These are phyloP conservation scores for Thera britannica DNA, from an alignment of 2,888 invertebrate genomes.

Conservation along the genomic window DNA sequence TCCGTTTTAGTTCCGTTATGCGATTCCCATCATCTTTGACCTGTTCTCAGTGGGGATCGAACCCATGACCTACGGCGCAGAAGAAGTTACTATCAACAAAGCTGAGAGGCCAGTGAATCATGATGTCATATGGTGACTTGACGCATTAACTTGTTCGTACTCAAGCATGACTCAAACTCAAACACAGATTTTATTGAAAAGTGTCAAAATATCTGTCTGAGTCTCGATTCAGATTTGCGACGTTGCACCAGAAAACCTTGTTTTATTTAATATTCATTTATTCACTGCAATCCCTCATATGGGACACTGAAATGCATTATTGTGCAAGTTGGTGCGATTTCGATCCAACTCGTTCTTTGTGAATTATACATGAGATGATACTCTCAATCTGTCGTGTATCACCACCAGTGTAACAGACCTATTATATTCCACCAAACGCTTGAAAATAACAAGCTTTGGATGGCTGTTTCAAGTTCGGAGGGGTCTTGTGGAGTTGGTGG, in stretches of 20 bases:
- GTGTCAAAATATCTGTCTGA: too few species aligned
- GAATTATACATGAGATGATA: constrained; percentile 79
- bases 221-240: background rate
- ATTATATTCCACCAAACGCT: constrained; percentile 13
- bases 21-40: too few species aligned
- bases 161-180: too few species aligned
- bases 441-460: constrained; percentile 9
- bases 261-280: constrained; percentile 64
- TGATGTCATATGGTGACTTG: too few species aligned
- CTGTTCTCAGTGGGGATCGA: too few species aligned
- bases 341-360: constrained; percentile 67
- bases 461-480: background rate
- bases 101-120: too few species aligned
- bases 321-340: constrained; percentile 52
- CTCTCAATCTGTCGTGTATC: constrained; percentile 71
- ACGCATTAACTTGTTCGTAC: too few species aligned
- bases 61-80: too few species aligned
- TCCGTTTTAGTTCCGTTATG: too few species aligned
- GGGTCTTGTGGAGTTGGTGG: constrained; percentile 50
- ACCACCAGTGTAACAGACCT: constrained; percentile 56
- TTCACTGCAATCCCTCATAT: constrained; percentile 64
- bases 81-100: too few species aligned
- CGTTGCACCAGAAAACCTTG: background rate
- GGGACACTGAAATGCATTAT: constrained; percentile 46
- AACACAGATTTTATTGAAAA: too few species aligned